Conservation (phyloP, 2,888 invertebrate genomes). For the Spatulosminthurus flaviceps region DNA sequence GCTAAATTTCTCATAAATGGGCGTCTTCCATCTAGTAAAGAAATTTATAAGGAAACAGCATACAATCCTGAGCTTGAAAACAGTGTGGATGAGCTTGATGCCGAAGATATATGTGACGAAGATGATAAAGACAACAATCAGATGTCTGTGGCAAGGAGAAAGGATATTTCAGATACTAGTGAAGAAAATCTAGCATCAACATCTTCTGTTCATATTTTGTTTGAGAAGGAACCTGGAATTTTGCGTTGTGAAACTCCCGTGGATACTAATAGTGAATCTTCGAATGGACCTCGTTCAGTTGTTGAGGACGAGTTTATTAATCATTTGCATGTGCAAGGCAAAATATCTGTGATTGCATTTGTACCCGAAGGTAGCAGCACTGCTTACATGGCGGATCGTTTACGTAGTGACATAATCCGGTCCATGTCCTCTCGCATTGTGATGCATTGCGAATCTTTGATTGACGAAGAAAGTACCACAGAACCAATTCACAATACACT, state of each 20-base stretch:
- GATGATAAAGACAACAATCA: no score
- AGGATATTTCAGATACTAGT: no score
- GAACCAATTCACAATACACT: conserved; percentile 24
- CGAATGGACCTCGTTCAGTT: not conserved
- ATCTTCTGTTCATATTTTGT: conserved; percentile 57
- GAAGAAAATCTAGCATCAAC: not conserved
- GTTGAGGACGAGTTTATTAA: conserved; percentile 57
- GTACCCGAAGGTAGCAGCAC: conserved; percentile 52
- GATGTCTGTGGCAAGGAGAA: no score
- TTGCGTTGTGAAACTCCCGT: conserved; percentile 41
- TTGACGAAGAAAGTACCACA: conserved; percentile 72
- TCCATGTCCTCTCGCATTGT: conserved; percentile 86
- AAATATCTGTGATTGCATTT: conserved; percentile 60
- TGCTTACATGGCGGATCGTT: conserved; percentile 67
- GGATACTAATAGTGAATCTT: conserved; percentile 31
- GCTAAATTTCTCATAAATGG: conserved; percentile 80
- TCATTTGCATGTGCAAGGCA: conserved; percentile 61
- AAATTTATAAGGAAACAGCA: conserved; percentile 70
- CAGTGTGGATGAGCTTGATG: conserved; percentile 40
- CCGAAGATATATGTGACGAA: conserved; percentile 42
- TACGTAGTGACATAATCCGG: conserved; percentile 84
- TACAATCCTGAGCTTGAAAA: conserved; percentile 42
- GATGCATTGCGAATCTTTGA: conserved; percentile 91
- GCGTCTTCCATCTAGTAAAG: conserved; percentile 73
- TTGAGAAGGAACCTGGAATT: conserved; percentile 55